Percentiles rank a stretch among this genome's conserved stretches.
These are phyloP conservation scores for Ennomos fuscantarius DNA, from an alignment of 2,888 invertebrate genomes.

Conservation along the genomic window DNA sequence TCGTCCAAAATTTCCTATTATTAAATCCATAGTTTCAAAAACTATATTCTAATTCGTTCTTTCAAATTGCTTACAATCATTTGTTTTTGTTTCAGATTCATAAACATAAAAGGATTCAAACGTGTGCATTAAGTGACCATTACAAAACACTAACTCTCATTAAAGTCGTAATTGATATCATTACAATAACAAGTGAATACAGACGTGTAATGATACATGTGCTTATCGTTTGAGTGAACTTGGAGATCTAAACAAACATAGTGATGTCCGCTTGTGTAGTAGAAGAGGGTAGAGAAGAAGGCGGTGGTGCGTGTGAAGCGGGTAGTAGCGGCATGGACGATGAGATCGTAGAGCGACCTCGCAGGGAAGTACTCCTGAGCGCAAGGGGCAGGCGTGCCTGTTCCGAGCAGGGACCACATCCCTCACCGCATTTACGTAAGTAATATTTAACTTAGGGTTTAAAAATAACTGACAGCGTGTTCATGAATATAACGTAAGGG, in stretches of 20 bases:
- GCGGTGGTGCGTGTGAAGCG: constrained; percentile 56
- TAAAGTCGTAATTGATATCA: neutral
- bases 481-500: no score
- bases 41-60: no score
- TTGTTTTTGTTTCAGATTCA: constrained; percentile 38
- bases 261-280: constrained; percentile 78
- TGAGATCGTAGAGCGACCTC: constrained; percentile 71
- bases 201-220: constrained; percentile 16
- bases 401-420: constrained; percentile 90
- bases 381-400: constrained; percentile 86
- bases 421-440: constrained; percentile 80
- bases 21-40: no score
- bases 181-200: constrained; percentile 11
- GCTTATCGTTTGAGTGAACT: constrained; percentile 27
- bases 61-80: neutral
- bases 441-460: constrained; percentile 4
- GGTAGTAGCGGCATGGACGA: constrained; percentile 52
- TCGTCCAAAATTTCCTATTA: no score
- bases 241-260: constrained; percentile 45
- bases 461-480: no score
- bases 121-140: constrained; percentile 11
- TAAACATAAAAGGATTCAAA: constrained; percentile 17
- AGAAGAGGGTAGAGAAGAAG: constrained; percentile 74
- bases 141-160: constrained; percentile 17
- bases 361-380: constrained; percentile 82